These are phyloP conservation scores for Ammodytes marinus DNA, from an alignment of 2,113 vertebrate species.

Conservation along the genomic window DNA sequence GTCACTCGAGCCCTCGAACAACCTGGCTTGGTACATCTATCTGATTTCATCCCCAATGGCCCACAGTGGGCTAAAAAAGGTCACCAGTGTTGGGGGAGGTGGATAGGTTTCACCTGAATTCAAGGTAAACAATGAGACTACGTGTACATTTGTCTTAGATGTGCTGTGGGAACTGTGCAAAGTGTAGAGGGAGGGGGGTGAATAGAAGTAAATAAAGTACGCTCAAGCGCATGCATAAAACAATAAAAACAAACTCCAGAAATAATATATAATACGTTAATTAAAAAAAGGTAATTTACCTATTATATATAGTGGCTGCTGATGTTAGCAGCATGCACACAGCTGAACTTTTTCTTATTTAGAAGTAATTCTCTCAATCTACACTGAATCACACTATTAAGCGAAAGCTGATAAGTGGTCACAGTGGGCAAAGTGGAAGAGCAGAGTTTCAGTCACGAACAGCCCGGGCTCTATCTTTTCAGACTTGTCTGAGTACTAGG, in stretches of 20 bases:
- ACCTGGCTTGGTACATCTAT: constrained; percentile 75
- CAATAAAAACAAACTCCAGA: not conserved
- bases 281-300: too few relatives aligned
- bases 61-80: constrained; percentile 62
- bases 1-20: constrained; percentile 46
- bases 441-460: constrained; percentile 67
- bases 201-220: too few relatives aligned
- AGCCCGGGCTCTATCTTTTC: constrained; percentile 56
- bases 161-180: not conserved
- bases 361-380: not conserved
- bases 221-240: not conserved
- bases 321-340: not conserved
- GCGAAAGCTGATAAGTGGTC: constrained; percentile 49
- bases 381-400: constrained; percentile 22
- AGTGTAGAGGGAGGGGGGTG: not conserved
- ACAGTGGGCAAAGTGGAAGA: constrained; percentile 53
- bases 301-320: not conserved
- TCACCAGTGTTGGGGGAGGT: constrained; percentile 34
- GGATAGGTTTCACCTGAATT: constrained; percentile 35
- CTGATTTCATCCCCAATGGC: constrained; percentile 68
- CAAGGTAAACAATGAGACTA: constrained; percentile 46
- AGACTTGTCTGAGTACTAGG: constrained; percentile 30
- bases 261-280: not conserved
- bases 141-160: not conserved
- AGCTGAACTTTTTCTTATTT: not conserved